These are phyloP conservation scores for Coregonus clupeaformis DNA, from an alignment of 2,113 vertebrate genomes.

Conservation along the genomic window DNA sequence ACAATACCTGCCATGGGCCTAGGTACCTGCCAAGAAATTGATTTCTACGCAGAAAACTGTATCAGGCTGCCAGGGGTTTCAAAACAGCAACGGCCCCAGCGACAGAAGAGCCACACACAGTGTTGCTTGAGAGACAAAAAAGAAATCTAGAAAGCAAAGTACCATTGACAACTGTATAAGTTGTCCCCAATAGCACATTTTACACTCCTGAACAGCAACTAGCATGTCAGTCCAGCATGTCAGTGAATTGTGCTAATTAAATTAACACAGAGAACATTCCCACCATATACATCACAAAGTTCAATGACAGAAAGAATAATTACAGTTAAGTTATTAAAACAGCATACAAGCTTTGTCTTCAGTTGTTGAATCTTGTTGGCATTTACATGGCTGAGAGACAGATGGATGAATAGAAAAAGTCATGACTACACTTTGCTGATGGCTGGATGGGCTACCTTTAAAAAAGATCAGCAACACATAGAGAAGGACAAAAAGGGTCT, in stretches of 20 bases:
- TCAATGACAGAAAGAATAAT: constrained; percentile 84
- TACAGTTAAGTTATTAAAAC: constrained; percentile 96
- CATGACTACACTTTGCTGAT: constrained; percentile 79
- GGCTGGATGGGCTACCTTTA: constrained; percentile 72
- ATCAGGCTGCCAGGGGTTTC: constrained; percentile 82
- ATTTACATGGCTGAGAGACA: constrained; percentile 85
- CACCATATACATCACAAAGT: constrained; percentile 98
- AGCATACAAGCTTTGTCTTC: constrained; percentile 86
- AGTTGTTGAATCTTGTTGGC: constrained; percentile 78
- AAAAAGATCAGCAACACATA: constrained; percentile 74
- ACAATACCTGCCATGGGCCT: constrained; percentile 89
- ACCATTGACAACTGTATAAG: constrained; percentile 84
- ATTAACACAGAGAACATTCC: constrained; percentile 98
- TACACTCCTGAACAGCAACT: constrained; percentile 86
- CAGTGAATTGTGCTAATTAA: constrained; percentile 99
- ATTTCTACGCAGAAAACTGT: constrained; percentile 83
- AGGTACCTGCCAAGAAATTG: constrained; percentile 87
- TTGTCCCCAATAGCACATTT: constrained; percentile 82
- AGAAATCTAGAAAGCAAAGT: constrained; percentile 83
- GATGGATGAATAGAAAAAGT: constrained; percentile 81
- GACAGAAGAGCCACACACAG: constrained; percentile 81
- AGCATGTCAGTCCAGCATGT: constrained; percentile 99
- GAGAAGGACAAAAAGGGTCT: constrained; percentile 78
- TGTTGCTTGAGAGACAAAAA: constrained; percentile 85
- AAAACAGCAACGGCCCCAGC: constrained; percentile 72